A percentile compares a stretch with the other conserved stretches of the same genome.
phyloP scores from a whole-genome alignment of 2,797 vertebrate species.

The Callimico goeldii region DNA sequence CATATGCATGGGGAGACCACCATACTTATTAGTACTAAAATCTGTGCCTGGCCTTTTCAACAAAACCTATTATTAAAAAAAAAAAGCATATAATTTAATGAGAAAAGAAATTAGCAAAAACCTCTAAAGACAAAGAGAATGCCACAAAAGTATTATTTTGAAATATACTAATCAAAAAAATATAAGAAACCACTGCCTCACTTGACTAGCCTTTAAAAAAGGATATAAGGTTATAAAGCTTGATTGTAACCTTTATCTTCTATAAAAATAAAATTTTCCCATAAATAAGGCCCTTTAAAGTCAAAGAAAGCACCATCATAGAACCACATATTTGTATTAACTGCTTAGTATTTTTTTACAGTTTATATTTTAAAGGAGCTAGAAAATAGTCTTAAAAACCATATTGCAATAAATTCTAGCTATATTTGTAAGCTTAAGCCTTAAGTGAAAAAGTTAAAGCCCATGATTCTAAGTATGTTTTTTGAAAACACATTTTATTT shows the following conservation, averaged over 20 bases:
- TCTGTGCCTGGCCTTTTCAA: neutral
- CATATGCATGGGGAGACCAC: neutral
- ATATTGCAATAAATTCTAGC: constrained; percentile 29
- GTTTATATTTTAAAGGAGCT: constrained; percentile 16
- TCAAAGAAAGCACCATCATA: constrained; percentile 5
- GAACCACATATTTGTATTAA: constrained; percentile 41
- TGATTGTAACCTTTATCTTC: constrained; percentile 45
- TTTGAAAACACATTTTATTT: constrained; percentile 78
- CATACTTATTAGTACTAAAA: neutral
- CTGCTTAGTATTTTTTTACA: neutral
- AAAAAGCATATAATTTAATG: neutral
- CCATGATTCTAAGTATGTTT: constrained; percentile 70
- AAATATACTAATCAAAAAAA: constrained; percentile 26
- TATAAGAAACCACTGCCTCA: neutral
- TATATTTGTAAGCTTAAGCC: constrained; percentile 65
- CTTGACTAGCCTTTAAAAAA: neutral
- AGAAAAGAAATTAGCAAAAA: constrained; percentile 13
- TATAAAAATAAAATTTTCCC: constrained; percentile 49
- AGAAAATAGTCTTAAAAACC: constrained; percentile 49
- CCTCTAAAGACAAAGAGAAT: neutral
- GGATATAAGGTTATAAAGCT: neutral
- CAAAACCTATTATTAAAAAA: neutral
- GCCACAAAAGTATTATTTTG: neutral
- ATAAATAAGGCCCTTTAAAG: constrained; percentile 42
- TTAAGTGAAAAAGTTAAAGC: constrained; percentile 30